Evolutionary conservation across 2,888 invertebrate species (phyloP).

Genomic region (Pyrrhosoma nymphula): DNA sequence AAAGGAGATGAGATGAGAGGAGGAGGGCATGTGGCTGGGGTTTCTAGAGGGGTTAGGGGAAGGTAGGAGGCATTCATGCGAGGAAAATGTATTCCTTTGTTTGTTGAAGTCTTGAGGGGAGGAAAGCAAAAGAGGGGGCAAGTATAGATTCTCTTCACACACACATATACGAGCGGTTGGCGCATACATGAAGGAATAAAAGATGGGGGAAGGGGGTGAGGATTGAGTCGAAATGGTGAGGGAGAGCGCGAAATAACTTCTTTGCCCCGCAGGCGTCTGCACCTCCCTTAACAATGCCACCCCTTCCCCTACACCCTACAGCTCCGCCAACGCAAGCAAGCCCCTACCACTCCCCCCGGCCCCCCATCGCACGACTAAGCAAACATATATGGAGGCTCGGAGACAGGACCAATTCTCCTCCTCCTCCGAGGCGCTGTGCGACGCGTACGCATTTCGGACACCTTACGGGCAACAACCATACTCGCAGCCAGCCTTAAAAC

Average conservation of each 20-base stretch:
- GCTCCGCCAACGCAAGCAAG: background rate
- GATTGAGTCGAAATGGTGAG: background rate
- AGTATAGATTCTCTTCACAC: background rate
- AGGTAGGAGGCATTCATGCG: background rate
- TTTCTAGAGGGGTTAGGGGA: background rate
- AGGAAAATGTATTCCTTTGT: conserved; percentile 29
- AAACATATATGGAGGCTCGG: background rate
- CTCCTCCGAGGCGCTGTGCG: background rate
- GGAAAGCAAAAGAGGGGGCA: background rate
- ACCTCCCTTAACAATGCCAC: background rate
- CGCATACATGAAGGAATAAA: background rate
- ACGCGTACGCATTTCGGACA: conserved; percentile 7
- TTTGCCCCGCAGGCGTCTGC: background rate
- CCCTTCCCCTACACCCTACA: background rate
- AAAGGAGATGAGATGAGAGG: background rate
- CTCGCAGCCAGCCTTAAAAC: background rate
- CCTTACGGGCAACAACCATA: background rate
- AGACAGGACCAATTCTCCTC: background rate
- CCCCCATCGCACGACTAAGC: background rate
- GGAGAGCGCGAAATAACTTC: background rate
- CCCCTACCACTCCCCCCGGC: background rate
- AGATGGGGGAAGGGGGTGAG: background rate
- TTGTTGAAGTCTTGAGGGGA: conserved; percentile 24
- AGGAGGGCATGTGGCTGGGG: background rate
- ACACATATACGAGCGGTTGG: background rate